phyloP scores from a whole-genome alignment of 2,888 invertebrate genomes.

The Iphiclides podalirius region DNA sequence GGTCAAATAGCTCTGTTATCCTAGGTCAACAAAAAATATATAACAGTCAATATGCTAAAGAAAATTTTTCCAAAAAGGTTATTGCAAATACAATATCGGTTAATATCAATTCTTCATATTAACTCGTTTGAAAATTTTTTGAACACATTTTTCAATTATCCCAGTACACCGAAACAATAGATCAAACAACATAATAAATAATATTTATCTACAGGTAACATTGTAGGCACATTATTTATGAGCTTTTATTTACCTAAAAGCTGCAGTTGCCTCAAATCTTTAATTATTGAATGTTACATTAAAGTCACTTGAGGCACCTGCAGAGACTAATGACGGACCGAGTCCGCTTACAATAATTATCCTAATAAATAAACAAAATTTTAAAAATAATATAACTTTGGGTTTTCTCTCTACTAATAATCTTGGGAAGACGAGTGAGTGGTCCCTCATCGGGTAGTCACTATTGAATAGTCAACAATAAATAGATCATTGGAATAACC shows the following conservation, averaged over 20 bases:
- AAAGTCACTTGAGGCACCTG: constrained; percentile 25
- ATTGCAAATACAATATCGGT: constrained; percentile 73
- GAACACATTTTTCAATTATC: constrained; percentile 64
- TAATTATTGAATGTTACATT: background rate
- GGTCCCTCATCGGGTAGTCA: constrained; percentile 47
- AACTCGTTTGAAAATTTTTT: constrained; percentile 59
- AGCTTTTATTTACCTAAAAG: constrained; percentile 61
- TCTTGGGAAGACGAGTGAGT: constrained; percentile 68
- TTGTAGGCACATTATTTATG: constrained; percentile 77
- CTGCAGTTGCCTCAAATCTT: constrained; percentile 25
- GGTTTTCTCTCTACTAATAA: constrained; percentile 57
- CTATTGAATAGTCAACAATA: constrained; percentile 22
- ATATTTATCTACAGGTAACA: constrained; percentile 76
- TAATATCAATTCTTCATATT: constrained; percentile 58
- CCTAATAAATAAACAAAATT: constrained; percentile 66
- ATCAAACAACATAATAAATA: constrained; percentile 59
- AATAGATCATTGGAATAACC: constrained; percentile 21
- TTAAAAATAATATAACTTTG: constrained; percentile 69
- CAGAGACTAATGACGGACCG: constrained; percentile 22
- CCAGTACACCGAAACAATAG: constrained; percentile 56
- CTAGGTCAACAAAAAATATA: constrained; percentile 70
- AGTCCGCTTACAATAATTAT: constrained; percentile 38
- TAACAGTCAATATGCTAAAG: constrained; percentile 75
- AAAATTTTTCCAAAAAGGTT: constrained; percentile 58
- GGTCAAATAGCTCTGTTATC: constrained; percentile 80